Percentiles rank a stretch among this genome's conserved stretches.
Evolutionary conservation across 2,113 vertebrate genomes (phyloP).

Genomic region (Nerophis lumbriciformis): DNA sequence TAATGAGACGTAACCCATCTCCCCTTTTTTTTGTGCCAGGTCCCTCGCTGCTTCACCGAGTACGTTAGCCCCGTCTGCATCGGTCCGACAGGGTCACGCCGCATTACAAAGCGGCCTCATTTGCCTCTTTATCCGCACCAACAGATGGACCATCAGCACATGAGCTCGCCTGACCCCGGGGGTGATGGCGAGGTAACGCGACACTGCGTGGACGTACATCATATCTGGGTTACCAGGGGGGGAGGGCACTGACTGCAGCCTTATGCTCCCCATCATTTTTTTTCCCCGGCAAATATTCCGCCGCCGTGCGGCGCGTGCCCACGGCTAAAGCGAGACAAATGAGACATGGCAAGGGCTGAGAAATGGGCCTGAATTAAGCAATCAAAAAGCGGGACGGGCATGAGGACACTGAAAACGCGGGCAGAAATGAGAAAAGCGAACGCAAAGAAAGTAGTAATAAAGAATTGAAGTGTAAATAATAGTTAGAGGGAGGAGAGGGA

Average conservation of each 20-base stretch:
- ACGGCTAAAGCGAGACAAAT: slow-evolving; percentile 54
- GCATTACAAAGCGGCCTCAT: slow-evolving; percentile 62
- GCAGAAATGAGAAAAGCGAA: slow-evolving; percentile 7
- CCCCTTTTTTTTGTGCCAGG: slow-evolving; percentile 45
- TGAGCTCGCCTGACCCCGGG: slow-evolving; percentile 54
- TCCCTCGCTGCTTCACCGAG: slow-evolving; percentile 46
- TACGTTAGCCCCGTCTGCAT: slow-evolving; percentile 41
- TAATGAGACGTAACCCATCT: slow-evolving; percentile 60
- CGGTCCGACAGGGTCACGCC: slow-evolving; percentile 55
- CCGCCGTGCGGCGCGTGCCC: slow-evolving; percentile 25
- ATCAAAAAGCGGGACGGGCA: slow-evolving; percentile 23
- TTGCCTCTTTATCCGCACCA: slow-evolving; percentile 63
- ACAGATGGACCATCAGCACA: slow-evolving; percentile 67
- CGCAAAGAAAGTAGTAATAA: slow-evolving; percentile 8
- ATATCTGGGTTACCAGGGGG: slow-evolving; percentile 58
- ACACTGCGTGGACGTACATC: slow-evolving; percentile 60
- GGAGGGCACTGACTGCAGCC: slow-evolving; percentile 43
- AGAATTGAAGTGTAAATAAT: slow-evolving; percentile 27
- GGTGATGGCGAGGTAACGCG: slow-evolving; percentile 59
- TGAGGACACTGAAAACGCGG: slow-evolving; percentile 13
- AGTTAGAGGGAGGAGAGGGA: slow-evolving; percentile 27
- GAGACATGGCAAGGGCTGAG: slow-evolving; percentile 45
- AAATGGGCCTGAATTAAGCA: slow-evolving; percentile 34
- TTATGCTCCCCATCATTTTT: slow-evolving; percentile 59
- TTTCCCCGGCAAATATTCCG: slow-evolving; percentile 44